These are phyloP conservation scores for Tethya wilhelma DNA, from an alignment of 37 sponge, comb jelly and placozoan species.

Conservation along the genomic window DNA sequence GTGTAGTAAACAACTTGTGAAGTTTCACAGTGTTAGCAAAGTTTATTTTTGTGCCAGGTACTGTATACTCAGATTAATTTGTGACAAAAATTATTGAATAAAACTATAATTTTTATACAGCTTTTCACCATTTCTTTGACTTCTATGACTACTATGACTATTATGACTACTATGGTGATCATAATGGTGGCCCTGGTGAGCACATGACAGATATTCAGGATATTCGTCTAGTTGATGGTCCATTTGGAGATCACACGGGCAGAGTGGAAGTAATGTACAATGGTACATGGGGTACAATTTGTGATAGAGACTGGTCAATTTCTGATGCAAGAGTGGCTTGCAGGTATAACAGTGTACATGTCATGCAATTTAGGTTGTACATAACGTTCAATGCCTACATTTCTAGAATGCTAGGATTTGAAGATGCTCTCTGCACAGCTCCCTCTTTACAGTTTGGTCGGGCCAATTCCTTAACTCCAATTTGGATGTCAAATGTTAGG, in stretches of 20 bases:
- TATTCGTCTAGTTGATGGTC: conserved; percentile 24
- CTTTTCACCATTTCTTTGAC: no score
- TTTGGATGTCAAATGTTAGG: conserved; percentile 22
- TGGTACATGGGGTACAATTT: conserved; percentile 39
- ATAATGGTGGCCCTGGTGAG: no score
- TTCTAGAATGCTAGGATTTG: conserved; percentile 34
- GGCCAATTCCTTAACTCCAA: neutral
- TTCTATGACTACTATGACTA: no score
- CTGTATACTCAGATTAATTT: no score
- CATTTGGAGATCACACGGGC: conserved; percentile 12
- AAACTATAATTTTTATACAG: no score
- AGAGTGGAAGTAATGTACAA: conserved; percentile 35
- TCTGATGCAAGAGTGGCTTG: conserved; percentile 31
- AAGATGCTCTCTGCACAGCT: conserved; percentile 5
- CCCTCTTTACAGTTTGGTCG: neutral
- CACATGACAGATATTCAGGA: no score
- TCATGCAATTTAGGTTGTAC: neutral
- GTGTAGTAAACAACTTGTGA: no score
- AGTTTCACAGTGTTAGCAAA: no score
- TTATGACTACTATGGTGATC: no score
- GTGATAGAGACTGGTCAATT: conserved; percentile 7
- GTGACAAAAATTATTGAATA: no score
- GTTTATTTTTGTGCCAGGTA: no score
- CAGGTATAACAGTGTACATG: conserved; percentile 2
- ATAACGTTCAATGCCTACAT: no score